phyloP scores from a whole-genome alignment of 2,797 vertebrate genomes.

The Argyrosomus regius region DNA sequence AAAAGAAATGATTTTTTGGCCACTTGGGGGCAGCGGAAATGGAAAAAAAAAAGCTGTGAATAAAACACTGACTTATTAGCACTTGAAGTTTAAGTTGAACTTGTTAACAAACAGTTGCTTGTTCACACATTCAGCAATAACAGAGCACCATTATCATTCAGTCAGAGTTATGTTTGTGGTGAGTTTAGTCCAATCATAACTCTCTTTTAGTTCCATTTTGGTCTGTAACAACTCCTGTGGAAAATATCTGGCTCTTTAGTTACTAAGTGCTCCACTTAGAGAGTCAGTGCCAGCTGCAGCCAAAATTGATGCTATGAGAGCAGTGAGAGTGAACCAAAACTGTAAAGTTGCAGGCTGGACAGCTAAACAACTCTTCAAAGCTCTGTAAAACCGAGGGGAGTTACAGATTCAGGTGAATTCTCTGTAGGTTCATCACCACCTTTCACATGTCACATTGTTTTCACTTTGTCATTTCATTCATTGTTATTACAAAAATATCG shows the following conservation, averaged over 20 bases:
- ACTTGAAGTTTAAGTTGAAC: too few species aligned
- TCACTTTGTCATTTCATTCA: constrained; percentile 1
- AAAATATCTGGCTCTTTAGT: background rate
- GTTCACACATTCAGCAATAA: background rate
- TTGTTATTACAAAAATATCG: background rate
- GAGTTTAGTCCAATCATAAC: background rate
- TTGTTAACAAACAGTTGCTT: background rate
- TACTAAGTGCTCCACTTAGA: constrained; percentile 19
- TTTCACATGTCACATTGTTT: background rate
- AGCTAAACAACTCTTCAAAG: background rate
- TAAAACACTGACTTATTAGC: background rate
- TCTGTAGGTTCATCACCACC: background rate
- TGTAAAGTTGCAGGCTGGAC: background rate
- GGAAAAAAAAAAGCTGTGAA: background rate
- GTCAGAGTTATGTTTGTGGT: background rate
- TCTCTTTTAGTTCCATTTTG: background rate
- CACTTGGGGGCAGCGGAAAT: background rate
- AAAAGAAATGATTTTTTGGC: background rate
- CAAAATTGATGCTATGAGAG: background rate
- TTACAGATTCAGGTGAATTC: background rate
- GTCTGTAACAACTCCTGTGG: constrained; percentile 2
- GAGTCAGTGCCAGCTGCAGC: background rate
- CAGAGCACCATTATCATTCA: background rate
- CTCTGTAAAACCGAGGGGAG: background rate
- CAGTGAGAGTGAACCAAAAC: background rate